A percentile compares a stretch with the other conserved stretches of the same genome.
These are phyloP conservation scores for Hylaea fasciaria DNA, from an alignment of 2,888 invertebrate genomes.

Conservation along the genomic window DNA sequence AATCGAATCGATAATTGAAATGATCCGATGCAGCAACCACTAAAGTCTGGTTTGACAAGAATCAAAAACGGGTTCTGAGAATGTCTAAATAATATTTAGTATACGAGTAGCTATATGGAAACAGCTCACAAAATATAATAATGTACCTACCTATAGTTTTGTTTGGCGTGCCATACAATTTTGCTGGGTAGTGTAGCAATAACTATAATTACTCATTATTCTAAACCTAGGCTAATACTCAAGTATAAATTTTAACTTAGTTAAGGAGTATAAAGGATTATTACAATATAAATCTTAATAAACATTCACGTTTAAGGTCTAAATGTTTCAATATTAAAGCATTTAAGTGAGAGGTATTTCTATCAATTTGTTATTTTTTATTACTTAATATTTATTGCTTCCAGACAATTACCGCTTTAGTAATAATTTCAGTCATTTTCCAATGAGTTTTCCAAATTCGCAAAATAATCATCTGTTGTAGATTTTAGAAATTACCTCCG, in stretches of 20 bases:
- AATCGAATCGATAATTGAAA: too few species aligned
- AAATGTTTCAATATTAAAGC: constrained; percentile 51
- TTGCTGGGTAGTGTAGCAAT: constrained; percentile 8
- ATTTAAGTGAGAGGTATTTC: constrained; percentile 49
- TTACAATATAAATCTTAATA: constrained; percentile 39
- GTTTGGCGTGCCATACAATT: constrained; percentile 13
- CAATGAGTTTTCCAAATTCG: constrained; percentile 20
- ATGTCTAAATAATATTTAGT: too few species aligned
- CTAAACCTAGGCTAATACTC: constrained; percentile 30
- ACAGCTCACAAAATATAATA: neutral
- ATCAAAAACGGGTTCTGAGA: too few species aligned
- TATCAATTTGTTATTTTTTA: constrained; percentile 29
- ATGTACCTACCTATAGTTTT: too few species aligned
- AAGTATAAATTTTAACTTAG: constrained; percentile 35
- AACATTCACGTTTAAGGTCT: constrained; percentile 46
- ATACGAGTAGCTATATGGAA: too few species aligned
- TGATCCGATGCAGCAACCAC: too few species aligned
- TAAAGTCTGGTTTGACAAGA: too few species aligned
- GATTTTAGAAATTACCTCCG: constrained; percentile 22
- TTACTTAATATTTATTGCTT: constrained; percentile 44
- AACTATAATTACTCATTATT: constrained; percentile 12
- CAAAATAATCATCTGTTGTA: constrained; percentile 40
- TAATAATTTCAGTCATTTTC: constrained; percentile 27
- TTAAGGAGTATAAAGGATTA: constrained; percentile 45
- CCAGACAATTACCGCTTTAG: constrained; percentile 14